phyloP scores from a whole-genome alignment of 1,140 invertebrate species.

The Drosophila setifemur region DNA sequence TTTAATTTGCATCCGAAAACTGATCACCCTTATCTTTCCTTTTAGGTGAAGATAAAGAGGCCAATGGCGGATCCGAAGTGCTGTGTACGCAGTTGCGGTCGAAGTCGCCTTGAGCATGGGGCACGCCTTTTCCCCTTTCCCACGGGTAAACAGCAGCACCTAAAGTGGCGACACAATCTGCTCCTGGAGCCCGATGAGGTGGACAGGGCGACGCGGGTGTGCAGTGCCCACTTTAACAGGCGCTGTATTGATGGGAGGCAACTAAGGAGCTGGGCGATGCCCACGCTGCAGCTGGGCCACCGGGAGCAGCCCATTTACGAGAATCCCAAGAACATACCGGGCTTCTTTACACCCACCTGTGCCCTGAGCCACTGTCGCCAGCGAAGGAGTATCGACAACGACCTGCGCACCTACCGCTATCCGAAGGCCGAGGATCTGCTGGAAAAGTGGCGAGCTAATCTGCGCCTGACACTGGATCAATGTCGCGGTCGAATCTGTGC shows the following conservation, averaged over 20 bases:
- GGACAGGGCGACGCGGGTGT: constrained; percentile 45
- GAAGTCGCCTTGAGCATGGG: constrained; percentile 63
- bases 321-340: constrained; percentile 74
- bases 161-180: constrained; percentile 72
- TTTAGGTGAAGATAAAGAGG: constrained; percentile 50
- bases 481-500: constrained; percentile 71
- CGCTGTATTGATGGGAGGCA: constrained; percentile 74
- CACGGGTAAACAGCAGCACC: constrained; percentile 52
- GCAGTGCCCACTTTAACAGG: constrained; percentile 69
- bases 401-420: constrained; percentile 68
- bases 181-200: constrained; percentile 45
- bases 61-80: constrained; percentile 50
- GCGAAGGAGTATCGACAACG: constrained; percentile 63
- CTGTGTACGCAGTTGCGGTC: constrained; percentile 57
- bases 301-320: constrained; percentile 61
- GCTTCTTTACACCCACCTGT: constrained; percentile 70
- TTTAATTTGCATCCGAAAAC: too few species aligned
- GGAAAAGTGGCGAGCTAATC: constrained; percentile 70
- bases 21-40: not conserved
- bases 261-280: constrained; percentile 70
- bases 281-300: constrained; percentile 67
- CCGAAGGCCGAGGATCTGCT: constrained; percentile 60
- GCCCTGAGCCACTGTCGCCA: constrained; percentile 63
- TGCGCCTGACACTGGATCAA: constrained; percentile 47
- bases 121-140: constrained; percentile 66